Base-by-base conservation (phyloP, 1,140 invertebrate species). In the Cardiocondyla obscurior region DNA sequence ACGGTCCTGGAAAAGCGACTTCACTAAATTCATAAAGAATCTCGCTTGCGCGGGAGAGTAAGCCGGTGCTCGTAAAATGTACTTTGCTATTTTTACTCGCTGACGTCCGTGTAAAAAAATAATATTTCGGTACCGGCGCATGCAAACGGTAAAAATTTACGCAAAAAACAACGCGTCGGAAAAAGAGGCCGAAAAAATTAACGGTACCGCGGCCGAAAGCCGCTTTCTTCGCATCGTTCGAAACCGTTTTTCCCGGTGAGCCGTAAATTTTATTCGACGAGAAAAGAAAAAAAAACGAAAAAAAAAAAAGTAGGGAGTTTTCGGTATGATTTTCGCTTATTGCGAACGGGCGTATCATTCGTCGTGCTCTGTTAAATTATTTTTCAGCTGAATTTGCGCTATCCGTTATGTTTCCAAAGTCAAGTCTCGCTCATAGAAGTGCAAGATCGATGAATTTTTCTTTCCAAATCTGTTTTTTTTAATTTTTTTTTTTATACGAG, bases 21-120 rank as follows among this genome's bases (percentile, higher is more conserved):
- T 36, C 67, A 81, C 88, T 91, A 93, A 92, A 93, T 93, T 93
- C 91, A 92, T 92, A 92, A 93, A 92, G 87, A 90, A 92, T 90
- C 88, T 89, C 86, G 44, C 44, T n/a, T 42, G n/a, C 25, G 39
- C 5, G 30, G 42, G 25, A 16, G 44, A 51, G 12, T 42, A 28
- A 39, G 72, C 44, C 30, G 25, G 12, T 19, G 58, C 51, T 74
- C 28, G 73, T 83, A 74, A 65, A 83, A 51, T 65, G 72, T 60
- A 70, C 65, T 67, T 77, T 39, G 44, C 46, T 62, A 77, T 77
- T 83, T 65, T 57, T 67, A 46, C 53, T 58, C 53, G 39, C 25
- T 53, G 81, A 73, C 49, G 64, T 51, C 82, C 39, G 36, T 64
- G 73, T 33, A 64, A 76, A 76, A 64, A 76, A 76, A 64, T 62